Conservation (phyloP, 2,888 invertebrate species). For the Eupithecia abbreviata region DNA sequence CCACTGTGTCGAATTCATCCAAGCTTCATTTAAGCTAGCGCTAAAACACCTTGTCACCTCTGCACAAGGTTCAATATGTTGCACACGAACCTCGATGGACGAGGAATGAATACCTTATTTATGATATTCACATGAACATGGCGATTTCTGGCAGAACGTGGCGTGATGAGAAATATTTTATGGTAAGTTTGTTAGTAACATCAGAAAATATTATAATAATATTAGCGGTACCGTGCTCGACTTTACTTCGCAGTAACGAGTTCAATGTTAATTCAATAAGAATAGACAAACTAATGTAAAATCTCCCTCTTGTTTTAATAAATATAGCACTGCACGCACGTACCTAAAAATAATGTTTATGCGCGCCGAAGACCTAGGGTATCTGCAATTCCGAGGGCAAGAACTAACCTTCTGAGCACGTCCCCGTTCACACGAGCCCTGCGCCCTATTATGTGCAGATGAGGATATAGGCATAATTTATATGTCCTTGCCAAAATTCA, state of each 20-base stretch:
- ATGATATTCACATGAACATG: conserved; percentile 45
- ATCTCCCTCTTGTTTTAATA: no score
- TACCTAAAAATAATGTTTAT: no score
- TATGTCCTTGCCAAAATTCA: no score
- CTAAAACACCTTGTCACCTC: conserved; percentile 20
- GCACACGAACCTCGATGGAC: conserved; percentile 22
- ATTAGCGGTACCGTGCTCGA: background rate
- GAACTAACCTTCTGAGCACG: no score
- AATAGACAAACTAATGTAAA: no score
- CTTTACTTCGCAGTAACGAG: background rate
- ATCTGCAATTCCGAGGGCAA: no score
- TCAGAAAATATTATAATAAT: background rate
- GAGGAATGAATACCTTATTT: conserved; percentile 45
- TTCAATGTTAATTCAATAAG: background rate
- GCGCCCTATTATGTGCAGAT: no score
- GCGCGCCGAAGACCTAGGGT: no score
- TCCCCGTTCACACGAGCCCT: no score
- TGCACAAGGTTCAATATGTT: conserved; percentile 25
- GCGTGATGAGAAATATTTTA: conserved; percentile 41
- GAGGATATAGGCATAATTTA: no score
- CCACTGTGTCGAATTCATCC: conserved; percentile 52
- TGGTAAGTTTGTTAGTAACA: conserved; percentile 7
- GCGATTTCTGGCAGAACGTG: conserved; percentile 41
- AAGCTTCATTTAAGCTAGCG: conserved; percentile 47
- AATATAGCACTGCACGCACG: no score